These are phyloP conservation scores for Chloroceryle amazona DNA, from an alignment of 2,797 vertebrate species.

Conservation along the genomic window DNA sequence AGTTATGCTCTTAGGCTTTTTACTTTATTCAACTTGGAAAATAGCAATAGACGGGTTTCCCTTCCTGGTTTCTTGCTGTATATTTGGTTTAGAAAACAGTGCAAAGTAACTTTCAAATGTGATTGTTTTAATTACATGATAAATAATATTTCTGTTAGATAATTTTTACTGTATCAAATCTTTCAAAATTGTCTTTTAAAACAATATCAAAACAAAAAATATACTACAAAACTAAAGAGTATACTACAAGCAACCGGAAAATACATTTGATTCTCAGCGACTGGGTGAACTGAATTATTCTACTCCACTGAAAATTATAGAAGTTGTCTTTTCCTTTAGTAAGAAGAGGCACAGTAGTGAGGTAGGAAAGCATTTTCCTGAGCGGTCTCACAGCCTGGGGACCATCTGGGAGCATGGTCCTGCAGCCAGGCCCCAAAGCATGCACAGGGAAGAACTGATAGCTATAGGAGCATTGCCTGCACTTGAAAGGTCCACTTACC, in stretches of 20 bases:
- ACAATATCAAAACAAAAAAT: neutral
- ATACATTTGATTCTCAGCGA: neutral
- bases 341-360: neutral
- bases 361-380: neutral
- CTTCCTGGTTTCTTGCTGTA: conserved; percentile 16
- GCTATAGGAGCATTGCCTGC: neutral
- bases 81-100: neutral
- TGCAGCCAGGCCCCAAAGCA: neutral
- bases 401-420: neutral
- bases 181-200: neutral
- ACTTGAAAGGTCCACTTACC: neutral
- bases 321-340: neutral
- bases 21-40: neutral
- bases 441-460: fast-evolving
- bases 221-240: neutral
- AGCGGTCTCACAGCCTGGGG: neutral
- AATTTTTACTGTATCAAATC: neutral
- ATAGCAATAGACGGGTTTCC: neutral
- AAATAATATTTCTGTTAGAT: neutral
- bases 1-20: neutral
- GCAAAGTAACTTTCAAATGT: neutral
- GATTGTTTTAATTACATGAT: neutral
- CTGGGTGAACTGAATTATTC: neutral
- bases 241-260: neutral
- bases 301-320: neutral